Conservation (phyloP, 1,140 invertebrate species). For the Dinoponera quadriceps region DNA sequence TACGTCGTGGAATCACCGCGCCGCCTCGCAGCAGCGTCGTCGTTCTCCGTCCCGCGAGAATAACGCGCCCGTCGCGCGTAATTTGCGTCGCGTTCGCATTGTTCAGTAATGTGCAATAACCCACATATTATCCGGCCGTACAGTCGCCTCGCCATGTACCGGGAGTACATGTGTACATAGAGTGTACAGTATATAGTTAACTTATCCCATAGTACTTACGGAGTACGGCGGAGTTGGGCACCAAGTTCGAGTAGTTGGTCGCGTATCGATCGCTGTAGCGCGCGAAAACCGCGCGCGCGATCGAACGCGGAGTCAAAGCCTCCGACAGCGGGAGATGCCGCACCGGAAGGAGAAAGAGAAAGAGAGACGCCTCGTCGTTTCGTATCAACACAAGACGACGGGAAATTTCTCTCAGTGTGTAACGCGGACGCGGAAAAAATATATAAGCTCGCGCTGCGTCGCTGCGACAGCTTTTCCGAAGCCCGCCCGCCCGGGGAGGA, state of each 20-base stretch:
- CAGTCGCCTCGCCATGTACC: neutral
- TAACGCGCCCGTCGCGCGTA: neutral
- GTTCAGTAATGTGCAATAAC: conserved; percentile 43
- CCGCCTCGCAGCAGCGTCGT: no score
- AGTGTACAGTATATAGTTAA: neutral
- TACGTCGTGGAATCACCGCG: no score
- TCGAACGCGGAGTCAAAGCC: conserved; percentile 43
- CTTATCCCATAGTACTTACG: neutral
- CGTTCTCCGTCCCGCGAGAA: neutral
- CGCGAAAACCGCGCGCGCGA: conserved; percentile 20
- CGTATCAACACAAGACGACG: no score
- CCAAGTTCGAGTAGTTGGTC: conserved; percentile 2
- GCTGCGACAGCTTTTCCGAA: no score
- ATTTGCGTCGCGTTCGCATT: neutral
- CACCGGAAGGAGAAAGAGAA: neutral
- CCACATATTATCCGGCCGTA: conserved; percentile 6
- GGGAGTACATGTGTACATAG: no score
- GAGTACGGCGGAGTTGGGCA: neutral
- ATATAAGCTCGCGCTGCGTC: no score
- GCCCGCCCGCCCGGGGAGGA: no score
- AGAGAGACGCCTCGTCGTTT: no score
- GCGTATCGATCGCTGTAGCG: conserved; percentile 33
- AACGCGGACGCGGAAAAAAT: no score
- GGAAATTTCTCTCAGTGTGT: no score
- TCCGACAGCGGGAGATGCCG: neutral